phyloP scores from a whole-genome alignment of 2,888 invertebrate genomes.

The Chloroclysta siterata region DNA sequence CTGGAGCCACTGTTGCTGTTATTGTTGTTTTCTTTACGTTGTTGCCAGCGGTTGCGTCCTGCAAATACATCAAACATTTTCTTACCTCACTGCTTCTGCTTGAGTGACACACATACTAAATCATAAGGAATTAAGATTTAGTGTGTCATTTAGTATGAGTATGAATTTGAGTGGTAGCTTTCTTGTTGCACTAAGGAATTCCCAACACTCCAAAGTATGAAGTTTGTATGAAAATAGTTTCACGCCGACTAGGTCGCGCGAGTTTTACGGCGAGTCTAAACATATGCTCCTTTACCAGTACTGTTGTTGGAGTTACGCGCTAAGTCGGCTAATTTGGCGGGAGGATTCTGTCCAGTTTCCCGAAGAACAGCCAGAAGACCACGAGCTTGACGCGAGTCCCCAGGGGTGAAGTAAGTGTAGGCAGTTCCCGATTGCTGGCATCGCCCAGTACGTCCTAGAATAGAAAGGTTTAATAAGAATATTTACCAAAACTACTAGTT shows the following conservation, averaged over 20 bases:
- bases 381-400: conserved; percentile 95
- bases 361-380: conserved; percentile 95
- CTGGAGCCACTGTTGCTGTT: conserved; percentile 73
- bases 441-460: conserved; percentile 92
- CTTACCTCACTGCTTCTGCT: too few species aligned
- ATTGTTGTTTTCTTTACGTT: conserved; percentile 81
- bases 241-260: neutral
- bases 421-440: conserved; percentile 97
- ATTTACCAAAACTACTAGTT: neutral
- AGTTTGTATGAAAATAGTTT: neutral
- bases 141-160: too few species aligned
- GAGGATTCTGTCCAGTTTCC: conserved; percentile 96
- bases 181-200: too few species aligned
- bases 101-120: too few species aligned
- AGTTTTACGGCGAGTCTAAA: neutral
- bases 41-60: conserved; percentile 87
- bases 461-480: conserved; percentile 7
- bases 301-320: conserved; percentile 85
- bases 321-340: conserved; percentile 91
- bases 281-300: conserved; percentile 59
- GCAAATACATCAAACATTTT: conserved; percentile 23
- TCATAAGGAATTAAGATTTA: too few species aligned
- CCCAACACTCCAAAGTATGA: too few species aligned
- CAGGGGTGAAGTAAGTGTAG: conserved; percentile 97
- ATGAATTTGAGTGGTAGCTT: too few species aligned